Evolutionary conservation across 2,113 vertebrate species (phyloP).

Genomic region (Hirundichthys speculiger): DNA sequence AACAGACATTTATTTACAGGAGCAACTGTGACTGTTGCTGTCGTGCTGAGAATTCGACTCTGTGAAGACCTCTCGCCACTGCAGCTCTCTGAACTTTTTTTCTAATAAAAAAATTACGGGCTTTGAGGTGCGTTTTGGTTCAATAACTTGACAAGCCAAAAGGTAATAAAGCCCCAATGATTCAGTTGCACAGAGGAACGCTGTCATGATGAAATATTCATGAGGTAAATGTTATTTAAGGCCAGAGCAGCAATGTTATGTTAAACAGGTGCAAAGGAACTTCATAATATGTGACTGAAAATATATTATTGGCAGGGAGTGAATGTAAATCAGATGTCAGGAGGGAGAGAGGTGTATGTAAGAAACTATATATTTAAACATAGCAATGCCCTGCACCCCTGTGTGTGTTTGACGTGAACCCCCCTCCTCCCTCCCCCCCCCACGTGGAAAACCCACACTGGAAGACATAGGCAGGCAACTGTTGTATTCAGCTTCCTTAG

Average conservation of each 20-base stretch:
- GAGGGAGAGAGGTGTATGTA: neutral
- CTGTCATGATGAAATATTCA: constrained; percentile 56
- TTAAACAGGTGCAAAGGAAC: constrained; percentile 35
- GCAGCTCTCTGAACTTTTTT: constrained; percentile 44
- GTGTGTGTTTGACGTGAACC: constrained; percentile 1
- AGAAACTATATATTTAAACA: constrained; percentile 1
- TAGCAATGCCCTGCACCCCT: neutral
- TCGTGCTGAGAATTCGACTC: constrained; percentile 11
- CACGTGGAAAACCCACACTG: neutral
- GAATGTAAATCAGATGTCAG: neutral
- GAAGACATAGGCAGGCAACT: neutral
- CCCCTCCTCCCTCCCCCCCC: neutral
- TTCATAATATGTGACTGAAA: constrained; percentile 12
- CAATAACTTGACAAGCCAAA: constrained; percentile 38
- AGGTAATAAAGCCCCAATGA: constrained; percentile 27
- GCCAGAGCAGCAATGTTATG: constrained; percentile 27
- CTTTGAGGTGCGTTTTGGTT: constrained; percentile 30
- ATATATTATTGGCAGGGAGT: neutral
- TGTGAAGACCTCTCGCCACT: neutral
- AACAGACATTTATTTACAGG: neutral
- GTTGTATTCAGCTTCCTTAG: neutral
- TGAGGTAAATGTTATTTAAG: constrained; percentile 52
- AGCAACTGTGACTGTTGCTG: neutral
- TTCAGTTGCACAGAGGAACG: constrained; percentile 28
- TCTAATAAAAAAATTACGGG: constrained; percentile 26